These are phyloP conservation scores for Arctia plantaginis DNA, from an alignment of 2,888 invertebrate genomes.

Conservation along the genomic window DNA sequence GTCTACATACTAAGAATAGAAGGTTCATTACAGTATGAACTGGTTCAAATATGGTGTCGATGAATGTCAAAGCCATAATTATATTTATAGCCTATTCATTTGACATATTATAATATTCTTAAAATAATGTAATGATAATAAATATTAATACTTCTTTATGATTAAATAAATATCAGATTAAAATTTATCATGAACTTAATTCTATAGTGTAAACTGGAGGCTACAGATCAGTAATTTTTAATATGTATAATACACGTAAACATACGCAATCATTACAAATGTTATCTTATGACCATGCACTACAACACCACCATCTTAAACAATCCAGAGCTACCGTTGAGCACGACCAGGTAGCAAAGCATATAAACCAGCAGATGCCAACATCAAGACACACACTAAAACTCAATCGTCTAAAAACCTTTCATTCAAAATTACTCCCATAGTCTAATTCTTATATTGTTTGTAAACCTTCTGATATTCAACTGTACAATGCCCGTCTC, in stretches of 20 bases:
- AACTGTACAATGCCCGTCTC: conserved; percentile 10
- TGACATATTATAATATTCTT: too few relatives aligned
- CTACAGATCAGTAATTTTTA: background rate
- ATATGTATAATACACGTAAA: background rate
- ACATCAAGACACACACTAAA: background rate
- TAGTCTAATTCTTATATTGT: background rate
- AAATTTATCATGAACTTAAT: too few relatives aligned
- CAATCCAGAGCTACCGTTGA: background rate
- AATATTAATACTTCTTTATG: too few relatives aligned
- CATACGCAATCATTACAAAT: background rate
- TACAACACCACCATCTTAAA: background rate
- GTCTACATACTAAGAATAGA: too few relatives aligned
- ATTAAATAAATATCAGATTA: too few relatives aligned
- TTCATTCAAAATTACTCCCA: background rate
- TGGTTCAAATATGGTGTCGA: too few relatives aligned
- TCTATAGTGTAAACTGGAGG: too few relatives aligned
- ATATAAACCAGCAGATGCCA: background rate
- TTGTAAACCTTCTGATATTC: conserved; percentile 11
- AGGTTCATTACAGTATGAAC: too few relatives aligned
- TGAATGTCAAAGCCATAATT: too few relatives aligned
- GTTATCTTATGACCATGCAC: background rate
- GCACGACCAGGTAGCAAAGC: background rate
- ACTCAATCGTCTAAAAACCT: background rate
- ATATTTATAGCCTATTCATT: too few relatives aligned
- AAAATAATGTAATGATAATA: too few relatives aligned